These are phyloP conservation scores for Delphinapterus leucas DNA, from an alignment of 2,113 vertebrate genomes.

Conservation along the genomic window DNA sequence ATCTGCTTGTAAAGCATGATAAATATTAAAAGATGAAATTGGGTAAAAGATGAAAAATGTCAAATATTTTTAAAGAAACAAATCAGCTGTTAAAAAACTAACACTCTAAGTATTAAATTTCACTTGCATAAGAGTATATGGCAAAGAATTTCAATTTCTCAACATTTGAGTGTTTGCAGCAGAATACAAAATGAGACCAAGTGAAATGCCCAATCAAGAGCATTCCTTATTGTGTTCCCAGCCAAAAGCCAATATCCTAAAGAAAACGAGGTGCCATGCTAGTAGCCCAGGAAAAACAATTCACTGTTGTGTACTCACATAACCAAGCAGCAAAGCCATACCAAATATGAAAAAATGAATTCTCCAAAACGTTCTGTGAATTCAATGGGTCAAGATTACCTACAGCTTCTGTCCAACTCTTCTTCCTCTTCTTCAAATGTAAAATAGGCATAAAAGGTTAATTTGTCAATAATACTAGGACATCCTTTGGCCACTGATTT, in stretches of 20 bases:
- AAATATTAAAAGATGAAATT: conserved; percentile 31
- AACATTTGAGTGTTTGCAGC: conserved; percentile 18
- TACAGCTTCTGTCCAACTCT: not conserved
- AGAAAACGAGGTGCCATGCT: not conserved
- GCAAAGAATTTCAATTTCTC: conserved; percentile 59
- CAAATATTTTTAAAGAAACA: conserved; percentile 40
- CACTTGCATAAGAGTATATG: conserved; percentile 68
- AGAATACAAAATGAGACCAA: conserved; percentile 35
- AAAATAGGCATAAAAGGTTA: not conserved
- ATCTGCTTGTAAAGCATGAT: conserved; percentile 1
- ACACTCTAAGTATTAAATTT: conserved; percentile 67
- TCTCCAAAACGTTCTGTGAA: not conserved
- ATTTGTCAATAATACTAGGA: not conserved
- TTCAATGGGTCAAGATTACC: not conserved
- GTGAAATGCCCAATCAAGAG: not conserved
- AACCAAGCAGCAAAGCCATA: not conserved
- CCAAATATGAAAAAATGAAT: not conserved
- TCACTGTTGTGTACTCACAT: not conserved
- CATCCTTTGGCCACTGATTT: not conserved
- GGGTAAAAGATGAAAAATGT: conserved; percentile 35
- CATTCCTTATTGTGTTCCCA: not conserved
- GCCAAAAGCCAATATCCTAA: not conserved
- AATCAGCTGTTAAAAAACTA: conserved; percentile 45
- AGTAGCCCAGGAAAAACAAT: not conserved
- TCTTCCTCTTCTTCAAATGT: not conserved